Base-by-base conservation (phyloP, 1,140 invertebrate species). In the Nymphalis io region DNA sequence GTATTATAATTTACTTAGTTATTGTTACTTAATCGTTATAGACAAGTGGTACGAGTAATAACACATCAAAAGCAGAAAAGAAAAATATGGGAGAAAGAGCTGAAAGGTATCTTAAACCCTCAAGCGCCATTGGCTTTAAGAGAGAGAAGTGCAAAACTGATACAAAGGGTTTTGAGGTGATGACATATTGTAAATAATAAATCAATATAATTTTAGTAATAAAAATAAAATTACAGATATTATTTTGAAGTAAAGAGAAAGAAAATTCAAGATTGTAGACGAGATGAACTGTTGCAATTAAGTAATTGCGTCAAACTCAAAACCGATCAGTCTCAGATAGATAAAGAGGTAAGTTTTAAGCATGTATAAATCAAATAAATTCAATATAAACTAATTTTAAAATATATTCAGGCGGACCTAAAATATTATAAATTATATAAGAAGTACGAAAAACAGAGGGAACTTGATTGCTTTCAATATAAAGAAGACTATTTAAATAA, bases 241-340 rank as follows among this genome's bases (percentile, higher is more conserved):
- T 87, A 83, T 70, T 84, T 87, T 64, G 62, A 80, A 66, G 60
- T 82, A 8, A 88, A 89, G 69, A 78, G 85, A 65, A 65, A 74
- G 53, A 77, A 59, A 27, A 38, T 79, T 21, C 53, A 55, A 63
- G 65, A 83, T 64, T 81, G 76, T 57, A 75, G 76, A 66, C 58
- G 70, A 33, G 80, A 87, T 62, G 76, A 85, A 62, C 39, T 87
- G 27, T 59, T 89, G 13, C 75, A 72, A 40, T 38, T 85, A 20
- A 76, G 38, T 53, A 48, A 73, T 15, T 82, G 81, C 68, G 23
- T 44, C 18, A 69, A 69, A 61, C 23, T 48, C 11, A 68, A 53
- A 60, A 21, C 60, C 8, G 13, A 59, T n/a, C 46, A 68, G 44
- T 48, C 64, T 51, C 27, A 27, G 20, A 64, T 69, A 60, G 18